Evolutionary conservation across 2,888 invertebrate species (phyloP), one percentile per base, ranked within the genome.

Genomic region (Agrochola macilenta): DNA sequence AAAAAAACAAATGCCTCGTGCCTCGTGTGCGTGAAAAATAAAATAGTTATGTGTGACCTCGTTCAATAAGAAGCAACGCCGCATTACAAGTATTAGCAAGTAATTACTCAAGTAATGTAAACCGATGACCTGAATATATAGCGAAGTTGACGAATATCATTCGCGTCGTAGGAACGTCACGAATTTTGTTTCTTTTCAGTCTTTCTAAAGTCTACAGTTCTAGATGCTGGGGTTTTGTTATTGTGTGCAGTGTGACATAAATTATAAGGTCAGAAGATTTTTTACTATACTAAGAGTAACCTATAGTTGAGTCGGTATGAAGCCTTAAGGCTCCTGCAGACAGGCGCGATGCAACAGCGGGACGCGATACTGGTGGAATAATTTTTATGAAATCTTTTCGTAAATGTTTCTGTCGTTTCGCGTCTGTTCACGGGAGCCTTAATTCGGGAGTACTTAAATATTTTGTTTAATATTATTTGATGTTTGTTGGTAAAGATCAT

Each of bases 101-200:
- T 17, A 39, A 82, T 73, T 58, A 49, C 57, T 30, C 14, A 58
- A 65, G 69, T 58, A 74, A 61, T 71, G 30, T 26, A 39, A 58
- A 65, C 52, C 43, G 5, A 5, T 69, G 86, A 63, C 86, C 83
- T 83, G 64, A 74, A 83, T 83, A 57, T 43, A 66, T 4, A 30
- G 61, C 71, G 2, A 23, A 69, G 35, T 82, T 61, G 70, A 30
- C 70, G 43, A 82, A 86, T 71, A 54, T 66, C n/a, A 30, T 35
- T 43, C 0, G 23, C 1, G 83, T 78, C 49, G 83, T 30, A 49
- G 69, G 3, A 3, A 73, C 0, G 8, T 0, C 9, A 46, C 4
- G 30, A 73, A 49, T 60, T 74, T 5, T 0, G 65, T 1, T 1
- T 39, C 5, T 69, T 35, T 30, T 0, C 8, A 12, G 60, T 49